Conservation (phyloP, 1,140 invertebrate species). For the Cylas formicarius region DNA sequence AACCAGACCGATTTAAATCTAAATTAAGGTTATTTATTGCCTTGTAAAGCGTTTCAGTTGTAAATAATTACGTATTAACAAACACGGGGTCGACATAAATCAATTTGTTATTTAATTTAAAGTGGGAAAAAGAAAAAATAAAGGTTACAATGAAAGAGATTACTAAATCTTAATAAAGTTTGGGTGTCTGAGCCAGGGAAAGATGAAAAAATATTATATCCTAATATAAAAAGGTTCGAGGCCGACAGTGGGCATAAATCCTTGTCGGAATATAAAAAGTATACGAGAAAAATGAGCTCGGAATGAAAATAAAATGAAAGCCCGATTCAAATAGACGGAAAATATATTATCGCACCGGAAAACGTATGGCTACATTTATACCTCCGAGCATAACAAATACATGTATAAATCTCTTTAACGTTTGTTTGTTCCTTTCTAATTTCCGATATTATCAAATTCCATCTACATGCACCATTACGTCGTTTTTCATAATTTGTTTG, state of each 20-base stretch:
- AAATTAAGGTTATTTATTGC: too few species aligned
- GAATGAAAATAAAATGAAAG: constrained; percentile 41
- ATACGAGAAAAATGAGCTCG: constrained; percentile 40
- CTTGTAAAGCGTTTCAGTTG: too few species aligned
- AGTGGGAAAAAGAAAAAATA: too few species aligned
- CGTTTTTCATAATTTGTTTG: too few species aligned
- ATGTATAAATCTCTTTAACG: constrained; percentile 17
- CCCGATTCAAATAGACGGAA: constrained; percentile 38
- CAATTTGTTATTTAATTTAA: constrained; percentile 29
- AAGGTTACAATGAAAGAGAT: constrained; percentile 28
- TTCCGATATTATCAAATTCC: too few species aligned
- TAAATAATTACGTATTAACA: not conserved
- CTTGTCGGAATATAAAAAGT: constrained; percentile 39
- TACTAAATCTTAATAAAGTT: constrained; percentile 35
- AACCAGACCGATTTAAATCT: too few species aligned
- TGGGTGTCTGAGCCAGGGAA: constrained; percentile 24
- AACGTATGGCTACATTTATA: constrained; percentile 30
- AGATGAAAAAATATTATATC: constrained; percentile 40
- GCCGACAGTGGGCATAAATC: constrained; percentile 40
- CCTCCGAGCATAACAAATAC: constrained; percentile 21
- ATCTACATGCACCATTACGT: too few species aligned
- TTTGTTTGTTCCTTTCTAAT: not conserved
- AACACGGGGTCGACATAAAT: constrained; percentile 20
- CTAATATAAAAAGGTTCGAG: constrained; percentile 39
- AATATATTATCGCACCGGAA: constrained; percentile 36